Evolutionary conservation across 2,888 invertebrate genomes (phyloP), one percentile per base, ranked within the genome.

Genomic region (Ommatoiulus sabulosus): DNA sequence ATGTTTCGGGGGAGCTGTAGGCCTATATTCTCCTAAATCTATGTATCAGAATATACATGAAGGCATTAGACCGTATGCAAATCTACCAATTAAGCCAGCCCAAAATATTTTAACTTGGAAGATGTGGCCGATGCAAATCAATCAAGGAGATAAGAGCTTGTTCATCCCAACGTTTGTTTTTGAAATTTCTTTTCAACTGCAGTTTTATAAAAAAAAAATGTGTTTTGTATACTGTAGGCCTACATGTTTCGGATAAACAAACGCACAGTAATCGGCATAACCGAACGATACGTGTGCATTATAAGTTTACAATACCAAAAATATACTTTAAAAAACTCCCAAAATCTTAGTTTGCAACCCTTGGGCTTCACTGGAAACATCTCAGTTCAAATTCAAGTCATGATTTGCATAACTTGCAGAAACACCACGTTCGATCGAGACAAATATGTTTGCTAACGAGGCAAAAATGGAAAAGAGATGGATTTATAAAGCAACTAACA

Each of bases 21-120:
- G n/a, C n/a, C n/a, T n/a, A 80, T 80, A 43, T 24, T 24, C 7
- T 24, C 8, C 52, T 52, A 52, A 52, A 52, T 52, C 12, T 24
- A 63, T 24, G 12, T 12, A 80, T 12, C 35, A 2, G 35, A 43
- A 43, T 80, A 35, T 35, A 35, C 24, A 72, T 8, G 5, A 12
- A 43, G 80, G 80, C 35, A 80, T 80, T 80, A 80, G 35, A 35
- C 80, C 80, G 35, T 80, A 12, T 80, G 80, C 80, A 80, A 80
- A 80, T 80, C 35, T 35, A 80, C 35, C 80, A 80, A 80, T 80
- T 80, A 80, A 35, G 80, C 80, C 80, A 4, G 12, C 35, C 7
- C 15, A 80, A 35, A 80, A 35, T 35, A 35, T 35, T 80, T 35
- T 12, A 24, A 72, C 24, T 72, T 80, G 10, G 12, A 80, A 80